Evolutionary conservation across 2,888 invertebrate species (phyloP), one percentile per base, ranked within the genome.

Genomic region (Torymus tubicola): DNA sequence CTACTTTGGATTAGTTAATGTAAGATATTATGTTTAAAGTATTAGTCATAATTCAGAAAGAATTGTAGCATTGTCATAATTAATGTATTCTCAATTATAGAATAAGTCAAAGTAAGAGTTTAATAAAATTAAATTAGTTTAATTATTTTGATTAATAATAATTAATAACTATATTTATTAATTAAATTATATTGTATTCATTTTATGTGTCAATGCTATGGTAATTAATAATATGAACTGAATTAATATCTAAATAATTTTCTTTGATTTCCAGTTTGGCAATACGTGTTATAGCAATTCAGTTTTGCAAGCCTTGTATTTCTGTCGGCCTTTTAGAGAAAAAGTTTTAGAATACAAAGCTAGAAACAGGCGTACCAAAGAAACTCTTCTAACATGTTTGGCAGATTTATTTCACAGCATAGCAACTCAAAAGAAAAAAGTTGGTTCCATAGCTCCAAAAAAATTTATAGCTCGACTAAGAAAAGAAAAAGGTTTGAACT

Each of bases 211-310:
- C 24, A 31, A 53, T 61, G 53, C 13, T 61, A 16, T 5, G 12
- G 5, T 52, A 50, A 11, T 72, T 55, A 58, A 31, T 60, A 65
- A 70, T 65, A 78, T 82, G 8, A 60, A 60, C 12, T 61, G 13
- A 24, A 57, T n/a, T 16, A 50, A 82, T 76, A 2, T 63, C 52
- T 63, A 13, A 52, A 12, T 58, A 68, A 52, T n/a, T 24, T 61
- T 50, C 87, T 86, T 87, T 86, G 77, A 72, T 88, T 93, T 94
- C 85, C 93, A 97, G 96, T 99, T 99, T 93, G 99, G 99, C 86
- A 99, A 99, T 92, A 99, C 99, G 52, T 99, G 99, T 92, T 99
- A 99, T 91, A 99, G 99, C 91, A 99, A 99, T 92, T 99, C 99
- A 64, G 99, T 99, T 86, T 93, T 99, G 84, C 99, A 99, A 94